Evolutionary conservation across 92 coral and sea anemone genomes (phyloP), one percentile per base, ranked within the genome.

Genomic region (Zoanthus solanderi): DNA sequence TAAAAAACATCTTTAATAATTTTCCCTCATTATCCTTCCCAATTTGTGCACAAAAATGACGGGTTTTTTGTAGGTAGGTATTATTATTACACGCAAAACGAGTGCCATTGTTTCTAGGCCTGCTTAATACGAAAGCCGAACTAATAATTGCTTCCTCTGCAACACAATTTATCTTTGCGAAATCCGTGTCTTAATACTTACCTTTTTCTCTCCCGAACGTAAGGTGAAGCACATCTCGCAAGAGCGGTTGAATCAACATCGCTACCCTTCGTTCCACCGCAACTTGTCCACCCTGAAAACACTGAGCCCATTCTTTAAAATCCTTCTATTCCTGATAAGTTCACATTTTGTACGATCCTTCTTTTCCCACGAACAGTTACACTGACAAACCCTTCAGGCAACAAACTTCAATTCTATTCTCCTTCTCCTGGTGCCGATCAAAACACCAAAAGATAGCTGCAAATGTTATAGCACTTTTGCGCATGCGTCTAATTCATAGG

Each of bases 141-240:
- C 6, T 18, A 63, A 18, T 5, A 63, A 63, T n/a, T 17, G 28
- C n/a, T 63, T 63, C 31, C 23, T 63, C 9, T 18, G 69, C 69
- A 63, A n/a, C 1, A 63, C 10, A 9, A 0, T 63, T 17, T 23
- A 17, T 3, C 10, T 17, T n/a, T 63, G 17, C 69, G 28, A n/a
- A 73, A 15, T 9, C n/a, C 2, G 9, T 34, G 14, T 37, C 28
- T 28, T 9, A 58, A 57, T 8, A 78, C 83, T 91, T 69, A 91
- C 98, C 98, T 92, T 23, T 91, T 91, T 76, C 98, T 88, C 68
- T 90, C 90, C 82, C 94, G 92, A 56, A 95, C 89, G 56, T 93
- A 89, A 58, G 98, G 94, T 50, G 92, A 89, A 50, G 94, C 89
- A 58, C 75, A 71, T 17, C 72, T 77, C 14, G 78, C 66, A 17